Base-by-base conservation (phyloP, 2,113 vertebrate species). In the Prietella phreatophila region DNA sequence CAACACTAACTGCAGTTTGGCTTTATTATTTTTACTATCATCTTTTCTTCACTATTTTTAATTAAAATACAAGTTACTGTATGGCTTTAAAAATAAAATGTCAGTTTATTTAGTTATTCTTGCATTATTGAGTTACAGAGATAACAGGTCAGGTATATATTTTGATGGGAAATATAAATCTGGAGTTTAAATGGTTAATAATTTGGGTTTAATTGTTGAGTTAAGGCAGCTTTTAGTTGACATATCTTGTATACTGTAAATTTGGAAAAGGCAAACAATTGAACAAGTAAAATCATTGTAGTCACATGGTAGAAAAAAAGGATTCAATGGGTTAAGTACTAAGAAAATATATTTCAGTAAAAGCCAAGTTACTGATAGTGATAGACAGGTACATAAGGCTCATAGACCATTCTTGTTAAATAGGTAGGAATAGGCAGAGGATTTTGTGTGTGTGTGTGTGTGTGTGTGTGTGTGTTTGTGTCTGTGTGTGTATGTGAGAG, bases 371-470 rank as follows among this genome's bases (percentile, higher is more conserved):
- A 17, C 65, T 47, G 42, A 47, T 7, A 0, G 42, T 47, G 42
- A 47, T 47, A 33, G 17, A 33, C 30, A 69, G n/a, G 67, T 39
- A 71, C 36, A 36, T 71, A 71, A 71, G 33, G 67, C 67, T 75
- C 19, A 42, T 3, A 25, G 36, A 11, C 20, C 19, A 25, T 75
- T 42, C 20, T 39, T 75, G 17, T 39, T 73, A 39, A 39, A 39
- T 25, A 73, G 17, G 36, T 8, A 73, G 19, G 33, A 42, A 71
- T 36, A 9, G 7, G 36, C 71, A 11, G 71, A 75, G 36, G 71
- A 1, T 19, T 42, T 19, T 22, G 36, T 73, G 36, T 73, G 71
- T 42, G 71, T 73, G 85, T 86, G 80, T 88, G 80, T 87, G 82
- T 63, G 61, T 63, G 61, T 63, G 61, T 63, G 60, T 63, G 60